phyloP scores from a whole-genome alignment of 1,140 invertebrate species.

The Neodiprion lecontei region DNA sequence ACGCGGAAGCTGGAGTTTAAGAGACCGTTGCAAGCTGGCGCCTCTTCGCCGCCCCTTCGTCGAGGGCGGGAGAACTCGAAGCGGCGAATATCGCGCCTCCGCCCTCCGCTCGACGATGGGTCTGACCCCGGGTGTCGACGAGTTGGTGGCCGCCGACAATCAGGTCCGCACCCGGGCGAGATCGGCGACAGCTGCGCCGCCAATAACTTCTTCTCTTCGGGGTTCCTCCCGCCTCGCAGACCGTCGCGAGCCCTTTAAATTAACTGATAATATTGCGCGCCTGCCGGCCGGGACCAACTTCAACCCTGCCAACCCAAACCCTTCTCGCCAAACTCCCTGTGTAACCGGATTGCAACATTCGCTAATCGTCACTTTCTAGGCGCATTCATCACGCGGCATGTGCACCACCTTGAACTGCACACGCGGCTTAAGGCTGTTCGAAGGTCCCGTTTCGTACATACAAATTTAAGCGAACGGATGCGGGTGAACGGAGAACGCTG shows the following conservation, averaged over 20 bases:
- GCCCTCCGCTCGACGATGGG: conserved; percentile 49
- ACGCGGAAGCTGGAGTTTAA: conserved; percentile 49
- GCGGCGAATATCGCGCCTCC: conserved; percentile 50
- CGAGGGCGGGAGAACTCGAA: conserved; percentile 38
- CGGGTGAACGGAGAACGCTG: no score
- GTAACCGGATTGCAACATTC: no score
- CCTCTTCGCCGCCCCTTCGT: conserved; percentile 30
- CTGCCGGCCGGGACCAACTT: background rate
- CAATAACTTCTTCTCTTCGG: conserved; percentile 54
- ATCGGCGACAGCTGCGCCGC: conserved; percentile 57
- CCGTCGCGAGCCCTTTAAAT: background rate
- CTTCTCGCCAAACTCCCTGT: background rate
- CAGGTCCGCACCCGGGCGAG: conserved; percentile 43
- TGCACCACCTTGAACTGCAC: background rate
- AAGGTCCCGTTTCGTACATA: no score
- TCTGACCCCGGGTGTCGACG: conserved; percentile 46
- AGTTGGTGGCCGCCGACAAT: conserved; percentile 58
- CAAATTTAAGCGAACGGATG: no score
- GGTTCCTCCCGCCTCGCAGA: background rate
- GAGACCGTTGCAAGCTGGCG: conserved; percentile 63
- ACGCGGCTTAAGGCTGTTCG: no score
- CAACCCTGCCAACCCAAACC: background rate
- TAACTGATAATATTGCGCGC: background rate
- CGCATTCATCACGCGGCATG: background rate
- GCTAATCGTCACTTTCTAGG: no score